Evolutionary conservation across 2,888 invertebrate species (phyloP).

Genomic region (Limnephilus auricula): DNA sequence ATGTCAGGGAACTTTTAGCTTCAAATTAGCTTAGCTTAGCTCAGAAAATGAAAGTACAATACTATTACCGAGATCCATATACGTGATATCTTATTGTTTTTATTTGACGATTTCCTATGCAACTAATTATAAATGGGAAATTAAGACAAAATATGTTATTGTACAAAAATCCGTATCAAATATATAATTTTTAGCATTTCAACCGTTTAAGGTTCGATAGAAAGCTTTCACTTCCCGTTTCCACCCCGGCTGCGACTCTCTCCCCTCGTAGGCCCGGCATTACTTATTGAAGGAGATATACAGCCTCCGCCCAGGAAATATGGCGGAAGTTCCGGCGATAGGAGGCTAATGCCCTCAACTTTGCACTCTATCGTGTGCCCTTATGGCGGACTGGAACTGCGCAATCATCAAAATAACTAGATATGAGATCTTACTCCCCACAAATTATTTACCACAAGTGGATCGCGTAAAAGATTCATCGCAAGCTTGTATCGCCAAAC

Average conservation of each 20-base stretch:
- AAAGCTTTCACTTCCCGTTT: slow-evolving; percentile 11
- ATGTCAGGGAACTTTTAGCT: neutral
- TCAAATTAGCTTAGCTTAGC: neutral
- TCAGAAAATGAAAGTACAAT: neutral
- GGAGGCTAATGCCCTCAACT: slow-evolving; percentile 79
- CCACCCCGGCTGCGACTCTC: neutral
- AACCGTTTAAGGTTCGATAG: neutral
- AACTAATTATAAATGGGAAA: neutral
- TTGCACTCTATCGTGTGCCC: slow-evolving; percentile 76
- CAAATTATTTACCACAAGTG: neutral
- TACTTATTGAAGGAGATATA: slow-evolving; percentile 70
- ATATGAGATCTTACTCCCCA: neutral
- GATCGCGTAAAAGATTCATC: neutral
- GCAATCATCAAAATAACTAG: slow-evolving; percentile 35
- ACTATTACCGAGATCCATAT: neutral
- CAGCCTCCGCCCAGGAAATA: slow-evolving; percentile 75
- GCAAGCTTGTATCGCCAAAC: neutral
- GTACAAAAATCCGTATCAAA: neutral
- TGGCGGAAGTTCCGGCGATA: slow-evolving; percentile 77
- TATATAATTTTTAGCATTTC: neutral
- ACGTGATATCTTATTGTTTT: neutral
- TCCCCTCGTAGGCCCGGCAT: slow-evolving; percentile 63
- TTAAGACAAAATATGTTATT: neutral
- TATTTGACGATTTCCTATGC: too few relatives aligned
- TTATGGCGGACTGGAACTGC: slow-evolving; percentile 53